A percentile compares a stretch with the other conserved stretches of the same genome.
Conservation (phyloP, 2,113 vertebrate genomes). For the Grus americana region DNA sequence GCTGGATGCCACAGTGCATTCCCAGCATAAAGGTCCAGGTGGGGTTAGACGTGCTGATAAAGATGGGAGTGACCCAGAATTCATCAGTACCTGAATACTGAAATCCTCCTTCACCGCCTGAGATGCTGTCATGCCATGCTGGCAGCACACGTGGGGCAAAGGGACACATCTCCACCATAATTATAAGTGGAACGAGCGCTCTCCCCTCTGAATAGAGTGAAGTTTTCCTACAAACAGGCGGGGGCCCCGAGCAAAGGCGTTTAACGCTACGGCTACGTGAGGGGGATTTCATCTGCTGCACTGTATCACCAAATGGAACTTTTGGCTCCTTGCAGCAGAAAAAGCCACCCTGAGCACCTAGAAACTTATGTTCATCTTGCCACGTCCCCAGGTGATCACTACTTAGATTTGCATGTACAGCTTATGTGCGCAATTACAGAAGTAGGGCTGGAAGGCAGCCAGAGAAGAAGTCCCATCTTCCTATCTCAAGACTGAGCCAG, state of each 20-base stretch:
- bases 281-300: neutral
- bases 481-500: neutral
- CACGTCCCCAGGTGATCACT: neutral
- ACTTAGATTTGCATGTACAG: neutral
- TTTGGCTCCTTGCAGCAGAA: neutral
- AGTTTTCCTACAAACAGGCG: neutral
- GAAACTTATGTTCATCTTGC: neutral
- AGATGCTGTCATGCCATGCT: neutral
- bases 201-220: neutral
- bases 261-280: fast-evolving
- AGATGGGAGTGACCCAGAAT: neutral
- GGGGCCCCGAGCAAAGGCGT: neutral
- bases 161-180: neutral
- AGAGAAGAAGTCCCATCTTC: neutral
- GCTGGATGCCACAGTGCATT: neutral
- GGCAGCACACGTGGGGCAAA: neutral
- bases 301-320: neutral
- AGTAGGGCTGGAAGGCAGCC: neutral
- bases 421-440: neutral
- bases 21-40: neutral
- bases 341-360: neutral
- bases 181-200: fast-evolving
- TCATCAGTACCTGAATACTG: neutral
- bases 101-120: neutral
- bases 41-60: neutral